Percentiles rank a stretch among this genome's conserved stretches.
Conservation (phyloP, 2,797 vertebrate genomes). For the Takifugu ocellatus region DNA sequence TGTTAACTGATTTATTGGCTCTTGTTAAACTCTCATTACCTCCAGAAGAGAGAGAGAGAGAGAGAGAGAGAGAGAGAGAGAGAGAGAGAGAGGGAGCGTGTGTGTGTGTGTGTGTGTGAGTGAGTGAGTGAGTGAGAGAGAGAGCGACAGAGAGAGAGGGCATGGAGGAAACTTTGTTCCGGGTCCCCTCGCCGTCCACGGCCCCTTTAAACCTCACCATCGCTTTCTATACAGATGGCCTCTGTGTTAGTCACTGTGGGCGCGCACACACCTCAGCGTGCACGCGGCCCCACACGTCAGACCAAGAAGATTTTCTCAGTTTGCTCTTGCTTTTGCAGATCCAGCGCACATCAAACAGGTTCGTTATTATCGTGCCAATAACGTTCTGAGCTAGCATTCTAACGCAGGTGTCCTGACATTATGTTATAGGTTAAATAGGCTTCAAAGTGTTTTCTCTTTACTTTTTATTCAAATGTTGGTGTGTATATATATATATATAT, state of each 20-base stretch:
- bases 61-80: conserved; percentile 27
- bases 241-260: conserved; percentile 12
- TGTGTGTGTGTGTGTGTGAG: no score
- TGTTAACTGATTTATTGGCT: conserved; percentile 79
- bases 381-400: no score
- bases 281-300: conserved; percentile 8
- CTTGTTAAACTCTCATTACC: conserved; percentile 83
- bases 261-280: conserved; percentile 13
- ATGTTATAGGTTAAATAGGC: background rate
- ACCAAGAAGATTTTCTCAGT: conserved; percentile 22
- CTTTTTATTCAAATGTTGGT: background rate
- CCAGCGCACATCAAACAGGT: conserved; percentile 39
- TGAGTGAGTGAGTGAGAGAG: background rate
- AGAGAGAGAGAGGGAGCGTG: conserved; percentile 7
- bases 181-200: conserved; percentile 22
- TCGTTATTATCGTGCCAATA: conserved; percentile 54
- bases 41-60: conserved; percentile 54
- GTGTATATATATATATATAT: conserved; percentile 19
- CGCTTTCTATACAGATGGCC: conserved; percentile 40
- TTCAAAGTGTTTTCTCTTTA: background rate
- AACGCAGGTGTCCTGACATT: conserved; percentile 5
- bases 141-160: conserved; percentile 4
- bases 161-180: conserved; percentile 39
- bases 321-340: conserved; percentile 8
- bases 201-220: conserved; percentile 11